A percentile compares a stretch with the other conserved stretches of the same genome.
Conservation (phyloP, 2,797 vertebrate species). For the Eospalax fontanierii region DNA sequence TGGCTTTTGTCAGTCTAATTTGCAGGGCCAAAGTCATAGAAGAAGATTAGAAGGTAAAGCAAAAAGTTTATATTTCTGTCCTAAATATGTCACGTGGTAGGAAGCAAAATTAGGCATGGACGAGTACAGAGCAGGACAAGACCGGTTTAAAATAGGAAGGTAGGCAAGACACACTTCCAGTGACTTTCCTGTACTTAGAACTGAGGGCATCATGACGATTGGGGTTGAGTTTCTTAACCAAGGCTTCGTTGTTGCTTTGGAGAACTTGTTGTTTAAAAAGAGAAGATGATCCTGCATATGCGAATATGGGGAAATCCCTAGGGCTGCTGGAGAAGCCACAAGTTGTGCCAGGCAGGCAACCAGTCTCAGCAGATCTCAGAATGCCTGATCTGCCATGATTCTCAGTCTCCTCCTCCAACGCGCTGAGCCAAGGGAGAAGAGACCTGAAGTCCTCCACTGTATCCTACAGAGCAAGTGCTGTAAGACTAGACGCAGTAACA, state of each 20-base stretch:
- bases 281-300: background rate
- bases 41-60: too few relatives aligned
- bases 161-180: background rate
- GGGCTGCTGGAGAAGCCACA: background rate
- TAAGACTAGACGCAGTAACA: background rate
- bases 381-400: background rate
- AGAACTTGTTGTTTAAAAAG: background rate
- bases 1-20: background rate
- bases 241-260: background rate
- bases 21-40: background rate
- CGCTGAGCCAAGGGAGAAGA: background rate
- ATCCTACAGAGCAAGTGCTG: background rate
- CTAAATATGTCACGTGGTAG: background rate
- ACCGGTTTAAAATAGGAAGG: background rate
- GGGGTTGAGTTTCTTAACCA: background rate
- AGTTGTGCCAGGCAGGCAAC: background rate
- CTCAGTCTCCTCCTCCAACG: background rate
- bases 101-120: background rate
- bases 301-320: background rate
- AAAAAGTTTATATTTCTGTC: background rate
- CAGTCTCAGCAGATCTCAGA: rapidly evolving
- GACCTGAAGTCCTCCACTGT: background rate
- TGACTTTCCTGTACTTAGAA: background rate
- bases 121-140: too few relatives aligned
- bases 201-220: background rate